Evolutionary conservation across 1,140 invertebrate species (phyloP), one percentile per base, ranked within the genome.

Genomic region (Diorhabda sublineata): DNA sequence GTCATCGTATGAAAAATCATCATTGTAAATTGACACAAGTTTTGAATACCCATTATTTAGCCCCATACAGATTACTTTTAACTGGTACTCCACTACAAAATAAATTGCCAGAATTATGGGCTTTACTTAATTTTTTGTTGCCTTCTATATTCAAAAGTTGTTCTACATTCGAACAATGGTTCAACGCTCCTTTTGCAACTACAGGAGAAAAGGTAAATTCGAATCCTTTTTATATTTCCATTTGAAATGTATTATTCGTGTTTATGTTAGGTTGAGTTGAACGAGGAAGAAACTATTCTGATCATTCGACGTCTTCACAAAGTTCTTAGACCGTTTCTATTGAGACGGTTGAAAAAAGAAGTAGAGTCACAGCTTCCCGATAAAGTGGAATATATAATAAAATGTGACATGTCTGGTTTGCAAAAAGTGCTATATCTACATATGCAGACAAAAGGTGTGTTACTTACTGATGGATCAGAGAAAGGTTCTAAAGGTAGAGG

Each of bases 1-100:
- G 98, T 26, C 98, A 99, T 79, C 98, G 99, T 80, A 99, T 99
- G 69, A 99, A 99, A 85, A 99, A 99, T 83, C 99, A 98, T 79
- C 98, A 99, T 82, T 98, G 95, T n/a, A 97, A 99, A 80, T 84
- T 98, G 61, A 99, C 98, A 96, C 97, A 99, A 82, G 87, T 97
- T 4, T 45, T 87, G 9, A 81, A 71, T 9, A 65, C 56, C 75
- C 83, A 42, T 75, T 77, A 57, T 84, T 82, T 60, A 72, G 77
- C 67, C 84, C 73, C 73, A 3, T 67, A 85, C 72, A 81, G 86
- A 5, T 75, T 92, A 2, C 73, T 93, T 11, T 74, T 93, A 64
- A 93, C 91, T 45, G 92, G 92, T 3, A 94, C 92, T 52, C 92
- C 92, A 0, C 77, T 93, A 8, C 92, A 94, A 80, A 93, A 93